phyloP scores from a whole-genome alignment of 1,140 invertebrate species.

The Halesus radiatus region DNA sequence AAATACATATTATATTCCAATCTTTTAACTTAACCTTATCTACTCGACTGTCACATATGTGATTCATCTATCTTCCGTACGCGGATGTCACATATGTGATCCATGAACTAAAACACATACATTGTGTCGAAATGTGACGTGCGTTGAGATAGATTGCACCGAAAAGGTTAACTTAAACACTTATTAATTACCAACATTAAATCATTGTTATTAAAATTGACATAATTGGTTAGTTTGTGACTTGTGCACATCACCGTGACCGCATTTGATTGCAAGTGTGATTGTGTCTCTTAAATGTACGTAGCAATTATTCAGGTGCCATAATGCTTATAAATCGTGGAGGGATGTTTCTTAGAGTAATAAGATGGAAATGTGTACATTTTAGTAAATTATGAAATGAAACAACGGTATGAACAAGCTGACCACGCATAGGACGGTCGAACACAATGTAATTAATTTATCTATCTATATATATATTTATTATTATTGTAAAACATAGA shows the following conservation, averaged over 20 bases:
- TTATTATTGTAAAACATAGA: conserved; percentile 44
- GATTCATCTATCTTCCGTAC: too few species aligned
- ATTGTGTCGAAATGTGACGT: not conserved
- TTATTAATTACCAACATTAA: not conserved
- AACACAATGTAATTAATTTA: conserved; percentile 20
- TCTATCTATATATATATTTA: conserved; percentile 34
- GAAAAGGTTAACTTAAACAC: not conserved
- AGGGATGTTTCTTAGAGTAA: not conserved
- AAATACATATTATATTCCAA: too few species aligned
- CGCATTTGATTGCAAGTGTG: not conserved
- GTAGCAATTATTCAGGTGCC: conserved; percentile 24
- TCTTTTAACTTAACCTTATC: too few species aligned
- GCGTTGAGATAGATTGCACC: not conserved
- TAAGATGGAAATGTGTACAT: conserved; percentile 8
- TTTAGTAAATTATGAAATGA: conserved; percentile 18
- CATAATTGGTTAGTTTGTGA: not conserved
- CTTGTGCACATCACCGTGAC: too few species aligned
- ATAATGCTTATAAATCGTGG: conserved; percentile 11
- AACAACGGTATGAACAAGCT: not conserved
- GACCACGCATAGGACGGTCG: not conserved
- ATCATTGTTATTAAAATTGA: not conserved
- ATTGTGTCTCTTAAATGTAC: not conserved
- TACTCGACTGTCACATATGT: too few species aligned
- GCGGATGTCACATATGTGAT: too few species aligned
- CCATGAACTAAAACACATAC: not conserved